Evolutionary conservation across 2,888 invertebrate species (phyloP).

Genomic region (Torymus tubicola): DNA sequence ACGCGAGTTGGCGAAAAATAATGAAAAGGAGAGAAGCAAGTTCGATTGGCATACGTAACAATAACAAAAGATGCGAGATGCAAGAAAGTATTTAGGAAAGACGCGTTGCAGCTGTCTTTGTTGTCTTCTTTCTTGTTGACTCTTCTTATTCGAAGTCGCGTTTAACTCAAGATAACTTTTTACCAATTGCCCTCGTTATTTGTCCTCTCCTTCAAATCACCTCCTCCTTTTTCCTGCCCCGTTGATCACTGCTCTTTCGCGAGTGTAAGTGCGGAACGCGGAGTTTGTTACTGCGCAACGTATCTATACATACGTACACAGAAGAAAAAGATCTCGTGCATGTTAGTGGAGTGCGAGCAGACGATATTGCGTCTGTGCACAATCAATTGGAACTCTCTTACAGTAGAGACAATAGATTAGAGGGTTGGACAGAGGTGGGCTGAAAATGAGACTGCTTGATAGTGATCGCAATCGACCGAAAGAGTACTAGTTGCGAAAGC

Average conservation of each 20-base stretch:
- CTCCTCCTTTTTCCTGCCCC: no score
- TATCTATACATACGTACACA: not conserved
- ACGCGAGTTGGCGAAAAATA: no score
- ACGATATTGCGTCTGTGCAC: no score
- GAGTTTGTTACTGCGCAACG: no score
- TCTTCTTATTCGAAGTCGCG: no score
- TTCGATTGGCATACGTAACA: constrained; percentile 7
- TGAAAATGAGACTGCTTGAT: not conserved
- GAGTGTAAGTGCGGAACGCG: no score
- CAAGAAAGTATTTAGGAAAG: not conserved
- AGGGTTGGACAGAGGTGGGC: not conserved
- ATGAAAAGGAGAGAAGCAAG: not conserved
- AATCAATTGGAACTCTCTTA: no score
- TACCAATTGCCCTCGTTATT: not conserved
- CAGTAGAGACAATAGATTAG: no score
- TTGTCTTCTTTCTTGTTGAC: not conserved
- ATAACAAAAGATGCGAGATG: not conserved
- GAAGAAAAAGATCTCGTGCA: not conserved
- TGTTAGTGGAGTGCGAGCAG: no score
- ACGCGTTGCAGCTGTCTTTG: not conserved
- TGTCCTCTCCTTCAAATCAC: not conserved
- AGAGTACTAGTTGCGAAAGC: no score
- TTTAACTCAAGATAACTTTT: not conserved
- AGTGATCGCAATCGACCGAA: not conserved
- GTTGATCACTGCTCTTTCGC: no score